Evolutionary conservation across 2,888 invertebrate genomes (phyloP), one percentile per base, ranked within the genome.

Genomic region (Mechanitis mazaeus): DNA sequence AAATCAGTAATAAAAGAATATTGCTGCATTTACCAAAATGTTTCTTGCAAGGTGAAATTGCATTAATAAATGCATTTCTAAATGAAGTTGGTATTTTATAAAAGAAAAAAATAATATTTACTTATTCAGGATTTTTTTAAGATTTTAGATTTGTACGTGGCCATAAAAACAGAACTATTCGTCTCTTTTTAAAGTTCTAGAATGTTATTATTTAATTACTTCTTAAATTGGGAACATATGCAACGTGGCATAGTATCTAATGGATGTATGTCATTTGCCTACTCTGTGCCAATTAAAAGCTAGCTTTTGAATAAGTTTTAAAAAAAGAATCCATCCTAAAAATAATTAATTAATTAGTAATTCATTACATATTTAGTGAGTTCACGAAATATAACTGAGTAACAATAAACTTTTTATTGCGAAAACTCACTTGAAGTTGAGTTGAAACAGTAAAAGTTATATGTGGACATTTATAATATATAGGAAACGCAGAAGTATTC

Each of bases 401-500:
- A 59, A 61, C 64, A 64, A 64, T 62, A 62, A 64, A 63, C 64
- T 66, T 58, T 66, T 64, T 35, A 60, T 62, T 58, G 56, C 45
- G 57, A 67, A 59, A 47, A 59, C 59, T 61, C 58, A 64, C 58
- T 59, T 55, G 33, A 59, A 55, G 38, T 66, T 66, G 64, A 65
- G 64, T 68, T 69, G 47, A 60, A 63, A 63, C 56, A 58, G 50
- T 68, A 59, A 66, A 64, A 67, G 60, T 67, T 66, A 58, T 63
- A 65, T 69, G 68, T 69, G 68, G 64, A 68, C 65, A 68, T 71
- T 69, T 42, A 42, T 42, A 69, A 45, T 74, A 72, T 74, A n/a
- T 87, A 93, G 94, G 94, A 64, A 94, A 94, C 85, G 94, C 94
- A 54, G 94, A 94, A 83, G 93, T 94, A 72, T 94, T 94, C 87